phyloP scores from a whole-genome alignment of 1,140 invertebrate genomes.

The Hycleus phaleratus region DNA sequence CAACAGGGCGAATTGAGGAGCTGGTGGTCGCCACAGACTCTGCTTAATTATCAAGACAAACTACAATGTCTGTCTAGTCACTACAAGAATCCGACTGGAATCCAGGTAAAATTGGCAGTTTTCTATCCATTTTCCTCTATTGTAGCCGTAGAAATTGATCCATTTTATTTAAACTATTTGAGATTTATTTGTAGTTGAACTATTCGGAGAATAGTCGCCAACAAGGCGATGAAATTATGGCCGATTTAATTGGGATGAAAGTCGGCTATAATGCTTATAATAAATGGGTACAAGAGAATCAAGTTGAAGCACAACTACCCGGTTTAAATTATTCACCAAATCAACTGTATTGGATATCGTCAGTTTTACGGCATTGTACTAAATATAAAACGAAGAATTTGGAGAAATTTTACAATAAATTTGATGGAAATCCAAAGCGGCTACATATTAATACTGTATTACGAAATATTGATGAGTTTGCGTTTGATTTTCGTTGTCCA shows the following conservation, averaged over 20 bases:
- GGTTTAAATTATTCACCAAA: slow-evolving; percentile 59
- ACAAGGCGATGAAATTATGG: slow-evolving; percentile 81
- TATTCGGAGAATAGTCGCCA: slow-evolving; percentile 61
- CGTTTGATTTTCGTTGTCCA: slow-evolving; percentile 78
- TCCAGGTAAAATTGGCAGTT: not conserved
- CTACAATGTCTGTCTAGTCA: slow-evolving; percentile 27
- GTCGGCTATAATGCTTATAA: slow-evolving; percentile 77
- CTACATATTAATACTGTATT: slow-evolving; percentile 80
- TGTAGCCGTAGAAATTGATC: not conserved
- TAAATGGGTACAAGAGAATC: slow-evolving; percentile 58
- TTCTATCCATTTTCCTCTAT: not conserved
- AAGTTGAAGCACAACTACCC: slow-evolving; percentile 55
- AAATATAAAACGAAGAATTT: slow-evolving; percentile 58
- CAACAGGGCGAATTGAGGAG: slow-evolving; percentile 17
- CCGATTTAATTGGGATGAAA: slow-evolving; percentile 75
- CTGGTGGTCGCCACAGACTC: slow-evolving; percentile 24
- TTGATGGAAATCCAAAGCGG: slow-evolving; percentile 48
- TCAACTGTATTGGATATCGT: slow-evolving; percentile 60
- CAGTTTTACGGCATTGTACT: slow-evolving; percentile 56
- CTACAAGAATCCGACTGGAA: slow-evolving; percentile 10
- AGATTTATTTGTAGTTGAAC: slow-evolving; percentile 59
- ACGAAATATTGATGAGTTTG: slow-evolving; percentile 84
- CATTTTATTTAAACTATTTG: not conserved
- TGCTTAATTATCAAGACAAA: slow-evolving; percentile 26
- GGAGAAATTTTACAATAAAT: slow-evolving; percentile 57